Evolutionary conservation across 2,888 invertebrate genomes (phyloP), one percentile per base, ranked within the genome.

Genomic region (Cordylochernes scorpioides): DNA sequence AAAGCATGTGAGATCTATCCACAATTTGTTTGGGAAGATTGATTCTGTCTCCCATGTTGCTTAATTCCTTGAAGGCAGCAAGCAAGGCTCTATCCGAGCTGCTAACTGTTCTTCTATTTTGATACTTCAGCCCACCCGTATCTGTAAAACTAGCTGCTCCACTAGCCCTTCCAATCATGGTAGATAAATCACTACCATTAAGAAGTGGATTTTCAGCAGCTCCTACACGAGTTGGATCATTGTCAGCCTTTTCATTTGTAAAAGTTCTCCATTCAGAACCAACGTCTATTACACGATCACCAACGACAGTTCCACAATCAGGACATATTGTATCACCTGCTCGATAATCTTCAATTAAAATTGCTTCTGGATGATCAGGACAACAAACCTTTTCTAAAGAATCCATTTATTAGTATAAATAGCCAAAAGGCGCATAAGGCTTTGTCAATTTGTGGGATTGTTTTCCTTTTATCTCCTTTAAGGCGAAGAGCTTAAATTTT

Each of bases 31-130:
- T 74, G 0, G 94, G 80, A 45, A 99, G 61, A 59, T 94, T 91
- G 35, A 97, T 86, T 30, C 94, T 65, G 54, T 97, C 97, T 0
- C 86, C 86, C 97, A 99, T 99, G 35, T 75, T 78, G 45, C 71
- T 75, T 28, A 99, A 97, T 60, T 97, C 91, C 53, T 78, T 66
- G 55, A 91, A 88, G 13, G 94, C 91, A 56, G 82, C 84, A 28
- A 86, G 72, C 32, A 99, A 60, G 3, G 94, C 77, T 52, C 94
- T 63, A 51, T 97, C 94, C 4, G 86, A 72, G 55, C 84, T 86
- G 55, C 57, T 49, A 47, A 65, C 64, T 31, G 64, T 61, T 42
- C 64, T 55, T 39, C 67, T 55, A 49, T 67, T 68, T 44, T 62
- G 64, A 47, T 68, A 68, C 48, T 63, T 63, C 2, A 61, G 54